Conservation (phyloP, 2,797 vertebrate species). For the Chanos chanos region DNA sequence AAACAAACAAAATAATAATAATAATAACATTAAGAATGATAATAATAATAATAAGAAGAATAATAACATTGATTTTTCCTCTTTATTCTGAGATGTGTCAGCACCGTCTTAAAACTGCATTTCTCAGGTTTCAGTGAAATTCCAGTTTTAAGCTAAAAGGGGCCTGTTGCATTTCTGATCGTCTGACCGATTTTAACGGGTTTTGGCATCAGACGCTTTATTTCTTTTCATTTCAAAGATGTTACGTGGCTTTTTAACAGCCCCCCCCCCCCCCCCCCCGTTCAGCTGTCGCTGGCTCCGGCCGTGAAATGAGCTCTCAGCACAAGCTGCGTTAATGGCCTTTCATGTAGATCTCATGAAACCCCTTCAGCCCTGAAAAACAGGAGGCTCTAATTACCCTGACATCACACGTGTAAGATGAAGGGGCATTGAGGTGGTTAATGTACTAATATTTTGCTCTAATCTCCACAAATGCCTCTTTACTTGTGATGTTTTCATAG, state of each 20-base stretch:
- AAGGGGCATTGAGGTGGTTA: neutral
- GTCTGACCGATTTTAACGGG: too few species aligned
- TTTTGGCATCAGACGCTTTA: too few species aligned
- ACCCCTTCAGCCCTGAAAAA: constrained; percentile 50
- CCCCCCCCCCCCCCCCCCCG: neutral
- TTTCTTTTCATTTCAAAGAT: constrained; percentile 47
- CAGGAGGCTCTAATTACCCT: constrained; percentile 55
- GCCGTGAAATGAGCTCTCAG: constrained; percentile 58
- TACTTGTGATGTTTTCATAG: constrained; percentile 6
- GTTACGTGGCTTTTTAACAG: constrained; percentile 45
- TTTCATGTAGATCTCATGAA: constrained; percentile 67
- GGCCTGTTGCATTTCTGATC: too few species aligned
- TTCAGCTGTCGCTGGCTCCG: constrained; percentile 55
- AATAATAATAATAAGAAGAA: too few species aligned
- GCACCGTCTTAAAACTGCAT: too few species aligned
- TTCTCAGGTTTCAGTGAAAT: too few species aligned
- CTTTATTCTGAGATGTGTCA: too few species aligned
- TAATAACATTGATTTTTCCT: too few species aligned
- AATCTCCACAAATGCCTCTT: constrained; percentile 16
- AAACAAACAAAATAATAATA: too few species aligned
- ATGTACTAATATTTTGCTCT: constrained; percentile 29
- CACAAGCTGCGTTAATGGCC: constrained; percentile 61
- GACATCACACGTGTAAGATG: constrained; percentile 45
- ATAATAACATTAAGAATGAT: too few species aligned
- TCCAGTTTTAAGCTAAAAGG: too few species aligned